Conservation (phyloP, 2,888 invertebrate genomes). For the Ditula angustiorana region DNA sequence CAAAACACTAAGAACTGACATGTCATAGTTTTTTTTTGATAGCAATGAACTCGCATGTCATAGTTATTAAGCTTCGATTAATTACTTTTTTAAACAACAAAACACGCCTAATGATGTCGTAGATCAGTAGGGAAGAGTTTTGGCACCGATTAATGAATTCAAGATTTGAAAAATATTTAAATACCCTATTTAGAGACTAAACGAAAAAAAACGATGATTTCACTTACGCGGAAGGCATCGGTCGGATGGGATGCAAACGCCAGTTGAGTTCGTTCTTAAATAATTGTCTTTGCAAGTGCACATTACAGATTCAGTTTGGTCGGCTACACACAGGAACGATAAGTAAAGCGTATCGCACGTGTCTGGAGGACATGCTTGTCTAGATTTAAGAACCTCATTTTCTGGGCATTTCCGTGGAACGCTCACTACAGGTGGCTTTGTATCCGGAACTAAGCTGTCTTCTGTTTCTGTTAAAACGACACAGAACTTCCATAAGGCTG, state of each 20-base stretch:
- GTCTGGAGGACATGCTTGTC: conserved; percentile 31
- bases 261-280: conserved; percentile 29
- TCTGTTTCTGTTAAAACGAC: conserved; percentile 9
- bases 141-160: not conserved
- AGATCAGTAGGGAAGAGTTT: too few relatives aligned
- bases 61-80: too few relatives aligned
- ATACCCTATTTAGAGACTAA: not conserved
- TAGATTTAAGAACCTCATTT: conserved; percentile 28
- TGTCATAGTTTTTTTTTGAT: too few relatives aligned
- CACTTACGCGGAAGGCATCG: conserved; percentile 36
- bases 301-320: conserved; percentile 14
- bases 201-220: not conserved
- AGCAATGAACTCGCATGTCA: too few relatives aligned
- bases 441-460: not conserved
- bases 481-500: not conserved
- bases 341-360: conserved; percentile 28
- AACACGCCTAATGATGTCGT: too few relatives aligned
- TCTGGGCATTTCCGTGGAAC: conserved; percentile 27
- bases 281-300: conserved; percentile 35
- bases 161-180: not conserved
- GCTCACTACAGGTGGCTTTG: not conserved
- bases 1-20: too few relatives aligned
- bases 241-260: conserved; percentile 27
- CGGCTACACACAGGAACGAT: conserved; percentile 20
- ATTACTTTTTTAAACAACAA: too few relatives aligned